Base-by-base conservation (phyloP, 2,113 vertebrate species). In the Ictalurus furcatus region DNA sequence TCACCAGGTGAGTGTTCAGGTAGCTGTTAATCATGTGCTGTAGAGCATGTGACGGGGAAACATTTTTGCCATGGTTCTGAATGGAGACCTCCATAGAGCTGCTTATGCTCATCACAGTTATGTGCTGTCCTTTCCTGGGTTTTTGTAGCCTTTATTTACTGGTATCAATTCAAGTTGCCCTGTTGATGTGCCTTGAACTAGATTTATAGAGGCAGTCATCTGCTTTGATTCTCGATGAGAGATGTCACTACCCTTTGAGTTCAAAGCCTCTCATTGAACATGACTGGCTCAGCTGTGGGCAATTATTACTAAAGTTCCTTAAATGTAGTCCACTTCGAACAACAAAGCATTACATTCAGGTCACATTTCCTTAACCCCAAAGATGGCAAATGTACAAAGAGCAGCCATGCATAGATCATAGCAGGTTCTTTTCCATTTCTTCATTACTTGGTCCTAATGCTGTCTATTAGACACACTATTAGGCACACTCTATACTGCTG, bases 81-180 rank as follows among this genome's bases (percentile, higher is more conserved):
- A 81, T 93, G 90, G 93, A 94, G 92, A 92, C 87, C 9, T 90
- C 82, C 87, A 92, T 87, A 93, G 91, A 89, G 90, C 85, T 19
- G 85, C 82, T 92, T 93, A 94, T 95, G 94, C 95, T 94, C 74
- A 63, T 86, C 79, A 37, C 89, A 67, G 80, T 85, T 34, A 37
- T 84, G 88, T 67, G 52, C n/a, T 67, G 65, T 85, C 89, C 86
- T 87, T 87, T 92, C 83, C 88, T 76, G 86, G 88, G 87, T 89
- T 87, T 88, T 85, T 87, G 12, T 56, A 52, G 79, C 78, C 81
- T 21, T 56, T 71, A 84, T 90, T 90, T 86, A 23, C 19, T 78
- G 84, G 92, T 90, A 85, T 91, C 87, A 44, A 79, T 92, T 86
- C 92, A 88, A 88, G 90, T 92, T 85, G 89, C 73, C 88, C 85